These are phyloP conservation scores for Haplotaxodon microlepis DNA, from an alignment of 2,113 vertebrate genomes.

Conservation along the genomic window DNA sequence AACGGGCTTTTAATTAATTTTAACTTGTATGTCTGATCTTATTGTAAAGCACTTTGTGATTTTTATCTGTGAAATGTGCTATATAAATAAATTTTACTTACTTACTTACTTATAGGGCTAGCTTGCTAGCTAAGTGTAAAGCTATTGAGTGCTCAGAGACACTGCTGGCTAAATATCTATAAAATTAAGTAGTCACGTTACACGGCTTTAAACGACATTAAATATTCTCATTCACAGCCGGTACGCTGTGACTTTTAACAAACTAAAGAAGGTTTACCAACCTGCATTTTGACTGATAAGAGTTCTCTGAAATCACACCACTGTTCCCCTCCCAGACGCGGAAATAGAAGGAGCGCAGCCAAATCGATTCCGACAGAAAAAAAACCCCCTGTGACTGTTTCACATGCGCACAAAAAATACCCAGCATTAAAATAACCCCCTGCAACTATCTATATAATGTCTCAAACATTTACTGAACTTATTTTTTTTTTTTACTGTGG, in stretches of 20 bases:
- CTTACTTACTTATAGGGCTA: neutral
- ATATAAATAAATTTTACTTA: no score
- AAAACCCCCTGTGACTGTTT: rapidly evolving
- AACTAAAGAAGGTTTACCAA: neutral
- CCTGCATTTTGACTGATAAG: slow-evolving; percentile 66
- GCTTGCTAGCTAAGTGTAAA: neutral
- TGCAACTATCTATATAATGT: neutral
- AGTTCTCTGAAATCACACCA: slow-evolving; percentile 40
- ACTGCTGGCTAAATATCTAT: neutral
- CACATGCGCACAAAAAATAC: neutral
- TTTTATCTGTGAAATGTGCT: no score
- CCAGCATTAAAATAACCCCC: rapidly evolving
- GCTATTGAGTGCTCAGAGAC: neutral
- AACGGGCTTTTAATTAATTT: no score
- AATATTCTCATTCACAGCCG: rapidly evolving
- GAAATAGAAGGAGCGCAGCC: slow-evolving; percentile 48
- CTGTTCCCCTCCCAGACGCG: slow-evolving; percentile 2
- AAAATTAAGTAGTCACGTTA: neutral
- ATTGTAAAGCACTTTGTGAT: no score
- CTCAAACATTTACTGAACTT: rapidly evolving
- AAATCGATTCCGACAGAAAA: slow-evolving; percentile 15
- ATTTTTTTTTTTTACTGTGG: rapidly evolving
- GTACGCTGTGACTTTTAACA: neutral
- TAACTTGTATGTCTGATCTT: no score
- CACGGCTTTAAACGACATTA: neutral